Evolutionary conservation across 2,888 invertebrate species (phyloP).

Genomic region (Tupiocoris notatus): DNA sequence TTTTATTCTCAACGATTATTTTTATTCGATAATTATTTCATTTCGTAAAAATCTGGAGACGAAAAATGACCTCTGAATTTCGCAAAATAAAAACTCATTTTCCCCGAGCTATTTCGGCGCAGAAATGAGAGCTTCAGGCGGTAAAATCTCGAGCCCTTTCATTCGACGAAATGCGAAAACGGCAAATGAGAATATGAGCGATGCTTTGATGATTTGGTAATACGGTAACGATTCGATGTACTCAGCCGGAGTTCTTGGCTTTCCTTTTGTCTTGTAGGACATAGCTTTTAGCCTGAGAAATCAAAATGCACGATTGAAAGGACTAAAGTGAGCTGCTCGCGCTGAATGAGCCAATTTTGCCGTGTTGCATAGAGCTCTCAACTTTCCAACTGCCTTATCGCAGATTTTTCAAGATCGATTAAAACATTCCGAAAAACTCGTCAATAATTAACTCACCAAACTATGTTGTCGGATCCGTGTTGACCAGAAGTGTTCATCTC

Average conservation of each 20-base stretch:
- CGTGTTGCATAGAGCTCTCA: too few relatives aligned
- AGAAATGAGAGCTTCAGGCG: not conserved
- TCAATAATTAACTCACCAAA: not conserved
- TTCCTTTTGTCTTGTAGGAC: not conserved
- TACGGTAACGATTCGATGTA: conserved; percentile 6
- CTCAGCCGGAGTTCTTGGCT: not conserved
- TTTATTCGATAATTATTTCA: too few relatives aligned
- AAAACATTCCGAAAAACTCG: too few relatives aligned
- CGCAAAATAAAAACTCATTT: not conserved
- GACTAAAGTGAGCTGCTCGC: too few relatives aligned
- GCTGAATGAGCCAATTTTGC: too few relatives aligned
- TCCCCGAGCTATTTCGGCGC: not conserved
- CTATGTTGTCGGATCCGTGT: not conserved
- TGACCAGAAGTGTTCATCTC: too few relatives aligned
- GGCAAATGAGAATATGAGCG: conserved; percentile 14
- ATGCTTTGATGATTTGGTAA: conserved; percentile 25
- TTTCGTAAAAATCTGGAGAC: not conserved
- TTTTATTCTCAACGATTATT: too few relatives aligned
- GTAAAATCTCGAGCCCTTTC: conserved; percentile 15
- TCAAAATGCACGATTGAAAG: too few relatives aligned
- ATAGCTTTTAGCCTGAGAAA: not conserved
- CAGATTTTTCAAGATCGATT: too few relatives aligned
- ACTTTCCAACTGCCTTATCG: too few relatives aligned
- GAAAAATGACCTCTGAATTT: not conserved
- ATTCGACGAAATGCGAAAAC: conserved; percentile 6